Evolutionary conservation across 2,888 invertebrate genomes (phyloP), one percentile per base, ranked within the genome.

Genomic region (Dynastes tityus): DNA sequence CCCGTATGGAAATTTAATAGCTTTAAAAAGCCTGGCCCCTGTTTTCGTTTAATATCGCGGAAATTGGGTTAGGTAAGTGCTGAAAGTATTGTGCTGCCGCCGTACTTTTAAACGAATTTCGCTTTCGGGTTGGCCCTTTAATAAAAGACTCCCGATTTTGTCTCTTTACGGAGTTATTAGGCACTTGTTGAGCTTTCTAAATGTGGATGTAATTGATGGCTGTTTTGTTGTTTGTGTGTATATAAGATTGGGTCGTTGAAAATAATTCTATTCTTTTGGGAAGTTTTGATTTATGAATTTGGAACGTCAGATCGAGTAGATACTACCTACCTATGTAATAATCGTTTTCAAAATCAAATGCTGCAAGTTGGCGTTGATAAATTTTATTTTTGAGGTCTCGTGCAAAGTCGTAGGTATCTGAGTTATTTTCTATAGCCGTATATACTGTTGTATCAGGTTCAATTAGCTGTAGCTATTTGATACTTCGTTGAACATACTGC

Each of bases 141-240:
- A 73, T 61, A 61, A 73, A 73, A 61, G 73, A 40, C 68, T 40
- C 73, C 58, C 61, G 73, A 73, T 73, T 73, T 73, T 73, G 73
- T 73, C 73, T 61, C 58, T 61, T 73, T 49, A 40, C 73, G 61
- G 58, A 73, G 58, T 73, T 73, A 73, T 73, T 73, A 45, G 73
- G 73, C 73, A 73, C 73, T 73, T 73, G 73, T 73, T 73, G 73
- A 61, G 61, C 45, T 45, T 73, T 58, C 40, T 16, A 73, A 73
- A 73, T 58, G 73, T 61, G 58, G 61, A 16, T 22, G 58, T 73
- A 73, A 73, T 73, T 73, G 58, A 73, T 58, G 61, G 61, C 40
- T 73, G 58, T 58, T 73, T 71, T 58, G 70, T 58, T 58, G 32
- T 73, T 73, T 45, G 16, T 73, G 32, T 55, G 40, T 37, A 40